Evolutionary conservation across 1,140 invertebrate species (phyloP), one percentile per base, ranked within the genome.

Genomic region (Drosophila subobscura): DNA sequence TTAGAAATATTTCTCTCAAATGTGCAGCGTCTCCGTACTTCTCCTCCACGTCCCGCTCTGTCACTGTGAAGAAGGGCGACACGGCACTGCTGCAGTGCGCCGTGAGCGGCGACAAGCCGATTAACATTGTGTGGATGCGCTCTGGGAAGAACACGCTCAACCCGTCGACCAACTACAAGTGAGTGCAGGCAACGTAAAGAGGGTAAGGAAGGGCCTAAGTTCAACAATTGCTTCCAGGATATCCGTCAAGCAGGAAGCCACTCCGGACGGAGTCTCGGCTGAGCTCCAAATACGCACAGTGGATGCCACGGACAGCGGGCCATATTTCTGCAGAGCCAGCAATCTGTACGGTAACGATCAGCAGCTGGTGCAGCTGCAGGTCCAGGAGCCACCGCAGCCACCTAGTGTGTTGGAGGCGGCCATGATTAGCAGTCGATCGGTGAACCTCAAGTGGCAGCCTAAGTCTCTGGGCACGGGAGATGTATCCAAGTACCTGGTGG

Each of bases 321-420:
- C 96, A 0, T 97, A 97, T 91, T 96, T 96, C 59, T 98, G 97
- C 89, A 93, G 95, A 67, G 96, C 96, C 3, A 95, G 93, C 74
- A 98, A 98, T 92, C 92, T 95, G 27, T 96, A 96, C 81, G 97
- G 97, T 6, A 94, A 94, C 64, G 96, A 97, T 90, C 95, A 97
- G 83, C 95, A 97, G 77, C 92, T 95, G 29, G 95, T 97, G 33
- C 95, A 96, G 79, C 92, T 98, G 6, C 93, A 95, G 53, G 96
- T 97, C 0, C 96, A 97, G 94, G 96, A 96, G 89, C 95, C 95
- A 8, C 96, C 96, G 1, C 93, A 95, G 78, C 93, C 95, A 37
- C 96, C 96, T 1, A 93, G 92, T 56, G 93, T 94, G 44, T 77
- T 96, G 37, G 94, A 95, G 84, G 93, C 95, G 20, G 93, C 94